Percentiles rank a stretch among this genome's conserved stretches.
These are phyloP conservation scores for Heliothis virescens DNA, from an alignment of 1,140 invertebrate genomes.

Conservation along the genomic window DNA sequence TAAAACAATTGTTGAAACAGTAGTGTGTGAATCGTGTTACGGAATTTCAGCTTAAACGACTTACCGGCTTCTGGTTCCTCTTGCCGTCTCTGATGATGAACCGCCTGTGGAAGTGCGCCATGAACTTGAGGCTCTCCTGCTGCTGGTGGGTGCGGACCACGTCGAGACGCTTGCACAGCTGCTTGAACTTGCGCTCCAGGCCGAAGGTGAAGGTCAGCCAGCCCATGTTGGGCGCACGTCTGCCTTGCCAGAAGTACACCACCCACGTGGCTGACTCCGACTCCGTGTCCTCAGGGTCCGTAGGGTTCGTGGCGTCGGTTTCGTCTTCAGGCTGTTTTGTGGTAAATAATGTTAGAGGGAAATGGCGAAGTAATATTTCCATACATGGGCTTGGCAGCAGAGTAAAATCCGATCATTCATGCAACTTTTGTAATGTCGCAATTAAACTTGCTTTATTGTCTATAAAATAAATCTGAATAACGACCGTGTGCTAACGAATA, in stretches of 20 bases:
- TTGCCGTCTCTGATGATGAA: slow-evolving; percentile 98
- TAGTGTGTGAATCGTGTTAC: too few relatives aligned
- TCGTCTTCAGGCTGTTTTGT: slow-evolving; percentile 68
- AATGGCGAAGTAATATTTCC: not conserved
- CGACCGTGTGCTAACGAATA: too few relatives aligned
- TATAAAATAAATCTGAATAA: too few relatives aligned
- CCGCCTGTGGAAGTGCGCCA: slow-evolving; percentile 98
- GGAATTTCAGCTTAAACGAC: slow-evolving; percentile 9
- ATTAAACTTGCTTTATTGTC: too few relatives aligned
- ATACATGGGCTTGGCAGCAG: too few relatives aligned
- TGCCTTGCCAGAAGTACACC: slow-evolving; percentile 99
- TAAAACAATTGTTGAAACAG: too few relatives aligned
- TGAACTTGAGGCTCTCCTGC: slow-evolving; percentile 99
- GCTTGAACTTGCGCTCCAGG: slow-evolving; percentile 99
- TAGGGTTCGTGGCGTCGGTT: slow-evolving; percentile 55
- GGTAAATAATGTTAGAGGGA: not conserved
- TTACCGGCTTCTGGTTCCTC: slow-evolving; percentile 88
- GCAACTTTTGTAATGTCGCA: too few relatives aligned
- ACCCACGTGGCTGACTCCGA: slow-evolving; percentile 95
- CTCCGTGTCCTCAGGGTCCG: slow-evolving; percentile 88
- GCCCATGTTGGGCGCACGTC: slow-evolving; percentile 99
- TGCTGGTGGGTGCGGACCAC: slow-evolving; percentile 99
- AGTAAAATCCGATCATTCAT: too few relatives aligned
- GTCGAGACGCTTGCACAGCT: slow-evolving; percentile 97
- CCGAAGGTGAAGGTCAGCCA: slow-evolving; percentile 99